These are phyloP conservation scores for Conistra vaccinii DNA, from an alignment of 2,888 invertebrate species.

Conservation along the genomic window DNA sequence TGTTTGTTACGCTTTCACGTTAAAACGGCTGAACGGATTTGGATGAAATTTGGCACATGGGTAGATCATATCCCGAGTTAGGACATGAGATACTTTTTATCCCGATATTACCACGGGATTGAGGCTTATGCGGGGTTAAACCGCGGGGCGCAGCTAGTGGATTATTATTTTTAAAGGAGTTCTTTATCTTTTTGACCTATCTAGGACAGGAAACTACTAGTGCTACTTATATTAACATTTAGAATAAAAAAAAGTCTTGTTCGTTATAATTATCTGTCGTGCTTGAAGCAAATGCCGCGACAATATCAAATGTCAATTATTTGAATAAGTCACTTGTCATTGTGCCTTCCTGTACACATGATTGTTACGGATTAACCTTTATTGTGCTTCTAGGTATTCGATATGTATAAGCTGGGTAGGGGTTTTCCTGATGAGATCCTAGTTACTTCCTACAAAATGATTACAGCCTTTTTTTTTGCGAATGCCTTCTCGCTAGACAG, in stretches of 20 bases:
- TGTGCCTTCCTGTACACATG: constrained; percentile 53
- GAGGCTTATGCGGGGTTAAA: too few species aligned
- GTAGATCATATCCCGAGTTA: too few species aligned
- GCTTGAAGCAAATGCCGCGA: constrained; percentile 39
- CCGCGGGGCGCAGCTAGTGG: background rate
- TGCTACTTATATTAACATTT: constrained; percentile 10
- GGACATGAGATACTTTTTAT: too few species aligned
- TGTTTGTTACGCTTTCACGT: too few species aligned
- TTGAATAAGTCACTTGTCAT: constrained; percentile 54
- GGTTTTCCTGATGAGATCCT: background rate
- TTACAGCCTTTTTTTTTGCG: background rate
- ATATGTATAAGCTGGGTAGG: background rate
- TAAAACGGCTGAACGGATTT: too few species aligned
- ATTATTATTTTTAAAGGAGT: background rate
- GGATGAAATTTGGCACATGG: too few species aligned
- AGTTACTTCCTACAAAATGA: background rate
- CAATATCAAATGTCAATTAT: constrained; percentile 54
- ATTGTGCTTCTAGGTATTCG: background rate
- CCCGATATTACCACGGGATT: too few species aligned
- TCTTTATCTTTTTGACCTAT: background rate
- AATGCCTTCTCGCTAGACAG: too few species aligned
- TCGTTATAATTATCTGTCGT: constrained; percentile 36
- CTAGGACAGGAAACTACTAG: background rate
- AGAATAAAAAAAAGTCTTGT: background rate
- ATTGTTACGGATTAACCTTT: constrained; percentile 54